Evolutionary conservation across 2,113 vertebrate species (phyloP).

Genomic region (Neotragus pygmaeus): DNA sequence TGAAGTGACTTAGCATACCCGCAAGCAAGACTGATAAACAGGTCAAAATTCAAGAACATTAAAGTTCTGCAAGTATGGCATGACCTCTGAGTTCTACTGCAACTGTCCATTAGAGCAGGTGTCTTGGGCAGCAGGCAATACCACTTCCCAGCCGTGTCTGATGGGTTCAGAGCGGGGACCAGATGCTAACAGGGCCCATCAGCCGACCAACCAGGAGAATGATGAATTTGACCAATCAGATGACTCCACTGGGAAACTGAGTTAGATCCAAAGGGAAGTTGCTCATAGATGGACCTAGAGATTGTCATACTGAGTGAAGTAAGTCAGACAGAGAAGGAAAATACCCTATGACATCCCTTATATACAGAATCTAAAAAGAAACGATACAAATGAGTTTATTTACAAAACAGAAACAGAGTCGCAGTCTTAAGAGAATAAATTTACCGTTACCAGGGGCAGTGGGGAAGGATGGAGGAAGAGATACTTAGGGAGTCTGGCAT

Average conservation of each 20-base stretch:
- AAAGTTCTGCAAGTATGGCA: background rate
- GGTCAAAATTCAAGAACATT: background rate
- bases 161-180: background rate
- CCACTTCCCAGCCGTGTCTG: background rate
- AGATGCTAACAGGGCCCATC: background rate
- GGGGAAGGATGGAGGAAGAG: background rate
- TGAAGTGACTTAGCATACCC: background rate
- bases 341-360: background rate
- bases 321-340: background rate
- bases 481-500: background rate
- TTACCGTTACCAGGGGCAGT: background rate
- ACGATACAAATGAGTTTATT: background rate
- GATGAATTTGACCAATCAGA: too few relatives aligned
- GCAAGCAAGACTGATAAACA: background rate
- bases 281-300: background rate
- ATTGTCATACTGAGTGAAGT: background rate
- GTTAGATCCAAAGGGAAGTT: background rate
- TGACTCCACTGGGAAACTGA: background rate
- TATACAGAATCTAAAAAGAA: background rate
- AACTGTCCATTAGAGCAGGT: fast-evolving
- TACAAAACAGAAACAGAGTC: background rate
- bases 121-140: background rate
- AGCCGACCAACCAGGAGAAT: background rate
- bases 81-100: fast-evolving
- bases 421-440: background rate